Evolutionary conservation across 2,797 vertebrate species (phyloP).

Genomic region (Karalla daura): DNA sequence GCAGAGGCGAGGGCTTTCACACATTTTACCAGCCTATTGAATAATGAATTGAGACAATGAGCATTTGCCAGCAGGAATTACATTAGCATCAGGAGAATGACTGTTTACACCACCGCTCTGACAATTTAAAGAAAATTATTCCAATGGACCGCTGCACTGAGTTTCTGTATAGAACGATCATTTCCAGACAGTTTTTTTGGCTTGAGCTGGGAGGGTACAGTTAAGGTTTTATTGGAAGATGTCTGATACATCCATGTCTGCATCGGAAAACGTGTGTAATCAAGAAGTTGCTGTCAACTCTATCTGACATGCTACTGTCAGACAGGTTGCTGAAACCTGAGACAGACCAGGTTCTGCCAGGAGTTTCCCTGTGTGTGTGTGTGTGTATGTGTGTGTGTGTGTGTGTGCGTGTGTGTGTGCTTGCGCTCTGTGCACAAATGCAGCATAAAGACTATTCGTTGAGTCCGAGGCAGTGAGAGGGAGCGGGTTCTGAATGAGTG

Average conservation of each 20-base stretch:
- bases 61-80: slow-evolving; percentile 69
- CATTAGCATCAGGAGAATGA: slow-evolving; percentile 74
- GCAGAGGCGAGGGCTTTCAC: slow-evolving; percentile 29
- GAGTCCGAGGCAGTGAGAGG: neutral
- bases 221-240: too few species aligned
- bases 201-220: neutral
- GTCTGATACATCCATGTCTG: too few species aligned
- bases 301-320: too few species aligned
- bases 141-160: slow-evolving; percentile 4
- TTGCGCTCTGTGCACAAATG: neutral
- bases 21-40: slow-evolving; percentile 48
- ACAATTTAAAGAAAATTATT: slow-evolving; percentile 46
- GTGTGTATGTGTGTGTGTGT: neutral
- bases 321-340: neutral
- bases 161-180: neutral
- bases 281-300: too few species aligned
- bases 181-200: neutral
- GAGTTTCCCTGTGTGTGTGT: neutral
- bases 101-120: slow-evolving; percentile 44
- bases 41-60: slow-evolving; percentile 69
- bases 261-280: too few species aligned
- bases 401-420: neutral
- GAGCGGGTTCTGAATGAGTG: slow-evolving; percentile 10
- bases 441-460: neutral
- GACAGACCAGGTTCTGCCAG: neutral